Percentiles rank a stretch among this genome's conserved stretches.
Evolutionary conservation across 1,140 invertebrate genomes (phyloP).

Genomic region (Magallana angulata): DNA sequence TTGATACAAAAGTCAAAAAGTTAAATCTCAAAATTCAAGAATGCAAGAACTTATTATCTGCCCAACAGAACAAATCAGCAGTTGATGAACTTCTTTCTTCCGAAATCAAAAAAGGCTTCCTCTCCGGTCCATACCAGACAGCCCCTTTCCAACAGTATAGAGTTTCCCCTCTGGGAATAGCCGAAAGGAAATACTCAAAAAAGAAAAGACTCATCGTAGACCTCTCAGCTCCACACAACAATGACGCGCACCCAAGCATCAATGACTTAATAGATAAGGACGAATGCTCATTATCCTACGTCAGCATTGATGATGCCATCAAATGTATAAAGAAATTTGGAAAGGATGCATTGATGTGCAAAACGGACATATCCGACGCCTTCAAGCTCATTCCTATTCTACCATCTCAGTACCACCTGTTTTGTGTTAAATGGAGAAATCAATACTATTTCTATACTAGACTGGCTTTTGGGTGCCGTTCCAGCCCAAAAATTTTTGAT

Average conservation of each 20-base stretch:
- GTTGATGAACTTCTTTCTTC: no score
- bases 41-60: no score
- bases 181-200: slow-evolving; percentile 46
- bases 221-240: slow-evolving; percentile 54
- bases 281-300: slow-evolving; percentile 40
- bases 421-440: slow-evolving; percentile 37
- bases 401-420: not conserved
- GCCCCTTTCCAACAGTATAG: not conserved
- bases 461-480: slow-evolving; percentile 30
- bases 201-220: slow-evolving; percentile 57
- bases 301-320: slow-evolving; percentile 38
- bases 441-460: slow-evolving; percentile 39
- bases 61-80: no score
- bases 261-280: slow-evolving; percentile 59
- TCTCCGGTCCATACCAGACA: not conserved
- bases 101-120: not conserved
- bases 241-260: slow-evolving; percentile 1
- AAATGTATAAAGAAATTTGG: not conserved
- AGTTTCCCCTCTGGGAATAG: slow-evolving; percentile 46
- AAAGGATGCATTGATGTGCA: not conserved
- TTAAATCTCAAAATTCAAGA: no score
- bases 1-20: no score
- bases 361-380: not conserved
- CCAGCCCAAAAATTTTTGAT: slow-evolving; percentile 48
- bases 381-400: not conserved